Evolutionary conservation across 2,888 invertebrate genomes (phyloP), one percentile per base, ranked within the genome.

Genomic region (Dryobota labecula): DNA sequence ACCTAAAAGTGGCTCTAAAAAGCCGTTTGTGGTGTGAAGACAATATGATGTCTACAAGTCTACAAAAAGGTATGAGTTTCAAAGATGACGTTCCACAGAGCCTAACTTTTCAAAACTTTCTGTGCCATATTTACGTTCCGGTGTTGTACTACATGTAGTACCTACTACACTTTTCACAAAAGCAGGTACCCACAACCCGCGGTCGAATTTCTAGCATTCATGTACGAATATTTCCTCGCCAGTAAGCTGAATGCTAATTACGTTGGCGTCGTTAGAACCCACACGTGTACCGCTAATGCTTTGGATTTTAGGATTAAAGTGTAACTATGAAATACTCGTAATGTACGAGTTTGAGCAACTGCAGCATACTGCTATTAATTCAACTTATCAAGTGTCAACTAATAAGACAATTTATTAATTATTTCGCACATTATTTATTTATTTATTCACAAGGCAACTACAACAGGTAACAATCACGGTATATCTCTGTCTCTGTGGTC

Each of bases 191-290:
- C 15, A 15, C 54, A 24, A 24, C 27, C 45, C 20, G 24, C 56
- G 43, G 33, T 36, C 30, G 56, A 54, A 57, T 76, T 53, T 65
- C 60, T 45, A 36, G 61, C 61, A 70, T 80, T 68, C 58, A 67
- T 67, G 54, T 56, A 36, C 41, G 61, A 54, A 43, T 56, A 70
- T 70, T 64, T 80, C 57, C 43, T 54, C 47, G 30, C 68, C 53
- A 69, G 65, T 77, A 54, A 53, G 20, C 58, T 63, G 15, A 57
- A 62, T 62, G 24, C 15, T 58, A 62, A 71, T 70, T 70, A 68
- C 15, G 30, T 51, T 33, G 51, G 53, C 73, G 65, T 68, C 53
- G 62, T 58, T 68, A 58, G 43, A 76, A 67, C 49, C 20, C 57
- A 64, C 63, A 41, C 51, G 33, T 61, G 54, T 66, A 43, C 27